Base-by-base conservation (phyloP, 2,797 vertebrate genomes). In the Acanthurus lineatus region DNA sequence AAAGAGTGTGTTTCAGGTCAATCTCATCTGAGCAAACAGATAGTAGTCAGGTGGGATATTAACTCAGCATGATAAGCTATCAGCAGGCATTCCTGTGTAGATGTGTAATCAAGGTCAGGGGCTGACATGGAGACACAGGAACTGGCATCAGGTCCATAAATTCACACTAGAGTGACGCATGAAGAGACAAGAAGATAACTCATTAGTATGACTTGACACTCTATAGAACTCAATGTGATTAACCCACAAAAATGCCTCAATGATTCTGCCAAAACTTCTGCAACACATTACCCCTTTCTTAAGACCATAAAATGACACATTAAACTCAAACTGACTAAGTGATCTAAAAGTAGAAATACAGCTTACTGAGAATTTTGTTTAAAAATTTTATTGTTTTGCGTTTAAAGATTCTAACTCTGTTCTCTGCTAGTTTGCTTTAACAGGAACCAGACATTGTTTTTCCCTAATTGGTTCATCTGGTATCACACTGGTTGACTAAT, bases 31-130 rank as follows among this genome's bases (percentile, higher is more conserved):
- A 81, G 56, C 80, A 89, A 88, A 89, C 86, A 89, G 76, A 87
- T 77, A 76, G 66, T 51, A 60, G 71, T 82, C 64, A 64, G 77
- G 73, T 80, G 57, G 78, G 79, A 52, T 84, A 83, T 90, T 89
- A 86, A 89, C 78, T 66, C 52, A 47, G 57, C 58, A 74, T 83
- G 91, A 93, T 93, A 92, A 68, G 72, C 61, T 87, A 91, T 89
- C 92, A 81, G 83, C 6, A 11, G 54, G 71, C 92, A 91, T 92
- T 91, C 87, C 87, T 75, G 75, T 68, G 79, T 79, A 69, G 82
- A 76, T 67, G 69, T 78, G 84, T 52, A 53, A 79, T 78, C 80
- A 82, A 83, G 89, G 88, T 88, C 77, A 77, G 65, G 5, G 4
- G 59, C 48, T 69, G 61, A 63, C 66, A 85, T 76, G 68, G 73